Conservation (phyloP, 2,113 vertebrate species). For the Lampris incognitus region DNA sequence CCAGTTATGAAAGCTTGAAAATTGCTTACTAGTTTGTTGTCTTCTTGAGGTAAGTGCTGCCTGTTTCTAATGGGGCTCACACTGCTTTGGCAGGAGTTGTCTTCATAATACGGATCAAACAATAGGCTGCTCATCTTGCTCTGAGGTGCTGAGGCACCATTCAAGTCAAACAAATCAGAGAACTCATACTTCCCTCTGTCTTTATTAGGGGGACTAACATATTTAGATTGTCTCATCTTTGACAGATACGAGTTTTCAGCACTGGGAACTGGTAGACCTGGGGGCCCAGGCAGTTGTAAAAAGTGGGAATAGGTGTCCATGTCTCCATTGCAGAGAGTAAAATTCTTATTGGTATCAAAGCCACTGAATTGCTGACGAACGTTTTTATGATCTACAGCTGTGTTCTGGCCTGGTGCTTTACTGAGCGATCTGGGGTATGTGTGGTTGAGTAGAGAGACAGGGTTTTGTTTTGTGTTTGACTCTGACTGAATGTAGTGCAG, state of each 20-base stretch:
- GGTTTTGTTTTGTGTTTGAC: constrained; percentile 76
- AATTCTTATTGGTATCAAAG: constrained; percentile 55
- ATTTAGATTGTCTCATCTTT: constrained; percentile 48
- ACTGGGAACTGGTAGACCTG: constrained; percentile 62
- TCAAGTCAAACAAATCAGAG: constrained; percentile 51
- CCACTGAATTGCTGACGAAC: constrained; percentile 54
- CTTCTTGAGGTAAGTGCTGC: constrained; percentile 55
- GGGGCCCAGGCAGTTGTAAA: constrained; percentile 52
- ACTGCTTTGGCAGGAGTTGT: constrained; percentile 40
- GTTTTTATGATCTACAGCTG: constrained; percentile 63
- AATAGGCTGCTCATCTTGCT: constrained; percentile 42
- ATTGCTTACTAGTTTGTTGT: constrained; percentile 63
- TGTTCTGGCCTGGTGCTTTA: constrained; percentile 77
- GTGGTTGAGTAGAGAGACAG: constrained; percentile 76
- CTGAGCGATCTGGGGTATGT: constrained; percentile 76
- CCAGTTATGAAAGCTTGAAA: constrained; percentile 62
- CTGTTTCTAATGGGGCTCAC: constrained; percentile 38
- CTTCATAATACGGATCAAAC: constrained; percentile 53
- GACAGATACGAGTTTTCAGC: constrained; percentile 31
- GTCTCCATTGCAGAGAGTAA: constrained; percentile 58
- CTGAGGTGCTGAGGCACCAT: constrained; percentile 46
- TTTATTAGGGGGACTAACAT: constrained; percentile 30
- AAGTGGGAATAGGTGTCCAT: constrained; percentile 27
- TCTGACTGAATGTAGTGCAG: constrained; percentile 84
- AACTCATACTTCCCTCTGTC: constrained; percentile 37